Percentiles rank a stretch among this genome's conserved stretches.
phyloP scores from a whole-genome alignment of 2,113 vertebrate genomes.

The Myocastor coypus region DNA sequence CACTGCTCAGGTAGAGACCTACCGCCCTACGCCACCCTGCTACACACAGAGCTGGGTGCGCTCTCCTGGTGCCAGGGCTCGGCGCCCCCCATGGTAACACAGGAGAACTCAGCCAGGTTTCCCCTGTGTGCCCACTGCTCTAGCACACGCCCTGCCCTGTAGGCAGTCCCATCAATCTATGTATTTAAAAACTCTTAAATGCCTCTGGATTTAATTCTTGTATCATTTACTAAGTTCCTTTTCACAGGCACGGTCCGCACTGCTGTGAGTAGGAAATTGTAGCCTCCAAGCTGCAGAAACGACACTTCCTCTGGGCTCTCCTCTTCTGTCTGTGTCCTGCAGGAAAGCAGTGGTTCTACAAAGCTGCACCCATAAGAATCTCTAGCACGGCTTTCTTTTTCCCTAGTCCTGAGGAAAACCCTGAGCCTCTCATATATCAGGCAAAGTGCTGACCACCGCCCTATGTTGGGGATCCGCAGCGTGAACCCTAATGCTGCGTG shows the following conservation, averaged over 20 bases:
- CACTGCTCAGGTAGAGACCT: neutral
- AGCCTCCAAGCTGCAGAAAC: neutral
- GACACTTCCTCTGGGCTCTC: neutral
- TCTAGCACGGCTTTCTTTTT: neutral
- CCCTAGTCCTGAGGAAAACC: neutral
- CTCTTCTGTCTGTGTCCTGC: neutral
- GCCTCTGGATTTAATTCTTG: neutral
- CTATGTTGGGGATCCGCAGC: neutral
- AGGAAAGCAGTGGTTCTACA: neutral
- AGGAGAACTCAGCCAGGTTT: neutral
- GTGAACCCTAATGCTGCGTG: neutral
- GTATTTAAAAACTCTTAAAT: neutral
- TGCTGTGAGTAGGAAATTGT: neutral
- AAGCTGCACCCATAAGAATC: too few relatives aligned
- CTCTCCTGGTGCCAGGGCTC: neutral
- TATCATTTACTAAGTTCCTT: neutral
- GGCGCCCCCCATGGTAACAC: neutral
- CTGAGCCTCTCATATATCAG: neutral
- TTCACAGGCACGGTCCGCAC: neutral
- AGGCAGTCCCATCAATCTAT: neutral
- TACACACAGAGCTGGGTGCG: rapidly evolving
- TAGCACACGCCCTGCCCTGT: neutral
- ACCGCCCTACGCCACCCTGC: neutral
- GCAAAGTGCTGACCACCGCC: neutral
- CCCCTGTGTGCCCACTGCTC: neutral